These are phyloP conservation scores for Cryptocephalus moraei DNA, from an alignment of 2,888 invertebrate species.

Conservation along the genomic window DNA sequence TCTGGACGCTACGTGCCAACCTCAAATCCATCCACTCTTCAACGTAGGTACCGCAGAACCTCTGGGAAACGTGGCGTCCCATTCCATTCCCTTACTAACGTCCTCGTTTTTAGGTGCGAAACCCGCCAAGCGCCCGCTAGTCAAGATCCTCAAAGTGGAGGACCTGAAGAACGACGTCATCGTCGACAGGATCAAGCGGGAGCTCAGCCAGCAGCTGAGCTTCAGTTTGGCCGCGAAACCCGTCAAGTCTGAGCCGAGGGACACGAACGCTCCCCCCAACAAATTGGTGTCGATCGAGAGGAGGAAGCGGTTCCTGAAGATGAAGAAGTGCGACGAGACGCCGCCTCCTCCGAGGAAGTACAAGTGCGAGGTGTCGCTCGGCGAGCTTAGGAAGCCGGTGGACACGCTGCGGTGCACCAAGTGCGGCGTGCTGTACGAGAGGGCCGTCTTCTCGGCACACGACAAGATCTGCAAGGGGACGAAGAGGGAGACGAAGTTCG, in stretches of 20 bases:
- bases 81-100: no score
- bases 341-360: constrained; percentile 15
- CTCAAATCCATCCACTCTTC: background rate
- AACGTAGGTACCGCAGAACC: no score
- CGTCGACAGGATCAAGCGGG: constrained; percentile 22
- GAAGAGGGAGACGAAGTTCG: constrained; percentile 22
- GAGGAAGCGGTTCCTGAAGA: constrained; percentile 26
- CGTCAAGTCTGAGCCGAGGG: background rate
- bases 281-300: constrained; percentile 13
- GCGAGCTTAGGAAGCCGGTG: constrained; percentile 22
- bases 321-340: constrained; percentile 24
- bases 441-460: constrained; percentile 23
- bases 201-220: constrained; percentile 15
- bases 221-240: constrained; percentile 1
- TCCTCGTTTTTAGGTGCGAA: constrained; percentile 3
- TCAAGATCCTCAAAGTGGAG: constrained; percentile 25
- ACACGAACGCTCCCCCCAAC: background rate
- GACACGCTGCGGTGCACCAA: constrained; percentile 30
- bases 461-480: constrained; percentile 22
- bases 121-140: constrained; percentile 11
- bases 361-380: constrained; percentile 21
- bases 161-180: constrained; percentile 22
- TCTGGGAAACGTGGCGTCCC: no score
- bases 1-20: background rate
- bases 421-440: constrained; percentile 27